Evolutionary conservation across 2,888 invertebrate genomes (phyloP).

Genomic region (Tortrix viridana): DNA sequence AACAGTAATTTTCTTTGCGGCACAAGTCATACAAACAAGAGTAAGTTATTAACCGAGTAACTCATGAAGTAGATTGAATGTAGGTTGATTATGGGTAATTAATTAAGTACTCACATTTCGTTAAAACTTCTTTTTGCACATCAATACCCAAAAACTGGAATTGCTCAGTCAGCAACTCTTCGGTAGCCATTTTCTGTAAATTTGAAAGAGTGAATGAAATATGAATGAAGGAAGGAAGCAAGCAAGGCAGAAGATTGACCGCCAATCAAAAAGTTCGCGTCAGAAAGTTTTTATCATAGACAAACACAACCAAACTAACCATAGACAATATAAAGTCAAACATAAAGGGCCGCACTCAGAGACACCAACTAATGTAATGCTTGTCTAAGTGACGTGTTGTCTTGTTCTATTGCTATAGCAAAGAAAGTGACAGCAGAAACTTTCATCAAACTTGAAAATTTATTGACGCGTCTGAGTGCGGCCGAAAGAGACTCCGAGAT

Average conservation of each 20-base stretch:
- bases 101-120: conserved; percentile 79
- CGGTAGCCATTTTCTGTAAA: conserved; percentile 82
- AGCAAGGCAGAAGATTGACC: conserved; percentile 55
- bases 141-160: conserved; percentile 86
- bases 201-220: conserved; percentile 57
- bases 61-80: conserved; percentile 8
- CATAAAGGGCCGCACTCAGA: too few species aligned
- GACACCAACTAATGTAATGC: too few species aligned
- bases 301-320: conserved; percentile 37
- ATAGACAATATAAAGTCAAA: conserved; percentile 25
- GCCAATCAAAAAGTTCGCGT: conserved; percentile 59
- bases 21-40: conserved; percentile 49
- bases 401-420: too few species aligned
- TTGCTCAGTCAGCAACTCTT: conserved; percentile 84
- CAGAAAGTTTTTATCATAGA: conserved; percentile 50
- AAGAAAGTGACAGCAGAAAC: too few species aligned
- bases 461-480: too few species aligned
- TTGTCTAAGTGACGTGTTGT: too few species aligned
- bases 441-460: too few species aligned
- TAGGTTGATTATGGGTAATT: conserved; percentile 18
- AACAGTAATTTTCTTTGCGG: conserved; percentile 66
- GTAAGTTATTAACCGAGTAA: conserved; percentile 23
- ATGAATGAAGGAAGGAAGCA: conserved; percentile 55
- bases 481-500: too few species aligned
- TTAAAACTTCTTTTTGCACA: conserved; percentile 79